Conservation (phyloP, 1,140 invertebrate genomes). For the Drosophila equinoxialis region DNA sequence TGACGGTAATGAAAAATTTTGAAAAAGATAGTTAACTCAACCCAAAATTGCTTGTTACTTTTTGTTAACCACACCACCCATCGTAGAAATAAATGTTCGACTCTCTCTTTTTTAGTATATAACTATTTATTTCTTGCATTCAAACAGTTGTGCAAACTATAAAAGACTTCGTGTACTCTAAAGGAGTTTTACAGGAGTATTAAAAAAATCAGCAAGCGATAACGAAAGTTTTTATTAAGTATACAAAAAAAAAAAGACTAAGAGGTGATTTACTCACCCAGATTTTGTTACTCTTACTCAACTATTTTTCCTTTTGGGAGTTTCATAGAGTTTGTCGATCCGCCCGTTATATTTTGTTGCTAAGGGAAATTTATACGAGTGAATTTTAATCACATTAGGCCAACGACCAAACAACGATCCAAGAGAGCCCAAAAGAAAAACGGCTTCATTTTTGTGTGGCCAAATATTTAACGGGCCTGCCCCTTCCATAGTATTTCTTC, state of each 20-base stretch:
- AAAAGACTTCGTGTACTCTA: background rate
- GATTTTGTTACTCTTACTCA: background rate
- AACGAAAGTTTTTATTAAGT: background rate
- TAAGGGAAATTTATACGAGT: background rate
- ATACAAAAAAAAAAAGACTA: background rate
- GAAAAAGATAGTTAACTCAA: background rate
- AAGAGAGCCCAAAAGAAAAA: slow-evolving; percentile 25
- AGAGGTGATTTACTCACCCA: background rate
- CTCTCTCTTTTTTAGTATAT: too few relatives aligned
- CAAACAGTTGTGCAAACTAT: too few relatives aligned
- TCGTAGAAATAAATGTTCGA: too few relatives aligned
- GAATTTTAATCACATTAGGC: slow-evolving; percentile 12
- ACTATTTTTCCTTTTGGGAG: background rate
- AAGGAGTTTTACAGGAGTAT: background rate
- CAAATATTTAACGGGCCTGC: slow-evolving; percentile 63
- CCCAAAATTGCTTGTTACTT: too few relatives aligned
- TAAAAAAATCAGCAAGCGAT: background rate
- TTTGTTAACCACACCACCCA: too few relatives aligned
- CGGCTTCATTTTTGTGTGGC: slow-evolving; percentile 61
- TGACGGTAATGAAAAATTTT: background rate
- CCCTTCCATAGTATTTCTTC: slow-evolving; percentile 24
- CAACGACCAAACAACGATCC: background rate
- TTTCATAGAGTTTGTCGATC: background rate
- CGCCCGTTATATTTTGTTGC: background rate
- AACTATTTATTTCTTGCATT: too few relatives aligned